Evolutionary conservation across 2,797 vertebrate genomes (phyloP), one percentile per base, ranked within the genome.

Genomic region (Delichon dasypus): DNA sequence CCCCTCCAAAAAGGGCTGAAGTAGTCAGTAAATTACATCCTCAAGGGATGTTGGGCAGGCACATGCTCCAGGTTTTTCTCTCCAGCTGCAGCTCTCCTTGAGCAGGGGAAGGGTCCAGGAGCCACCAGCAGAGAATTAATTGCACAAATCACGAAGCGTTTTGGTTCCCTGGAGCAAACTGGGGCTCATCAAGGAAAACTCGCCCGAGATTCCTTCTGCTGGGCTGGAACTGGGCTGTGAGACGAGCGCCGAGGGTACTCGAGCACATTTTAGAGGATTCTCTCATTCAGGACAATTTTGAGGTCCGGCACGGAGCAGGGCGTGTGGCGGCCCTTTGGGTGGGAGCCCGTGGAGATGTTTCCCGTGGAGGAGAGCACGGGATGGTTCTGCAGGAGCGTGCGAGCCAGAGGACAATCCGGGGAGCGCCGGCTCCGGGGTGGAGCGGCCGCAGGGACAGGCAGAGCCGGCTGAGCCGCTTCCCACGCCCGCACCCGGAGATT

Each of bases 381-480:
- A n/a, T 0, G 15, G 67, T 9, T 25, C 29, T 38, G 47, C 38
- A 6, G 51, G 54, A 0, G 0, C 4, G 29, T 15, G 23, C 8
- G 2, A 44, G 64, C 1, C 48, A 3, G 16, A 11, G 54, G 18
- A 9, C 4, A 2, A 26, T 9, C 7, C 2, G 7, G 65, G 76
- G 51, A 80, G 57, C 1, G 26, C 1, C 2, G 7, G 44, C 68
- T 38, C 2, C 1, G 55, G 91, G 91, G 86, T 17, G 86, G 83
- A 84, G 88, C 27, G 5, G 74, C 65, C 16, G 34, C 58, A 1
- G 67, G 89, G 90, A 85, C 90, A 54, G 85, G 95, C 90, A 73
- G 88, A 96, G 94, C 95, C 45, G 92, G 95, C 87, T 80, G 5
- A 48, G 92, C 95, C 17, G 12, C 95, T 81, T 95, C 95, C 95